A percentile compares a stretch with the other conserved stretches of the same genome.
These are phyloP conservation scores for Neodiprion fabricii DNA, from an alignment of 1,140 invertebrate genomes.

Conservation along the genomic window DNA sequence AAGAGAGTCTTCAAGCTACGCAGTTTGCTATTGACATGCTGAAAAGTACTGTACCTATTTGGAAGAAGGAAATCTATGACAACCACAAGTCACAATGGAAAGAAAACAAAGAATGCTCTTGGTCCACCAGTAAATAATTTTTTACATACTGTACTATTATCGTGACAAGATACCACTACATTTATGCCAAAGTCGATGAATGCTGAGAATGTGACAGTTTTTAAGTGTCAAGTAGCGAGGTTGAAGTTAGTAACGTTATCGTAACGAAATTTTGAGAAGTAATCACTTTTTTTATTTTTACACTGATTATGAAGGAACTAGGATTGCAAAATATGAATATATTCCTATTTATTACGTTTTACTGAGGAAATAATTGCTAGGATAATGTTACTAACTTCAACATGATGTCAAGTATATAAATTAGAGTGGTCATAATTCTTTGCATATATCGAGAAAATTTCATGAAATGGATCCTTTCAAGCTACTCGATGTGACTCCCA, in stretches of 20 bases:
- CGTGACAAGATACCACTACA: background rate
- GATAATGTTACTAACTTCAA: too few species aligned
- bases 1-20: conserved; percentile 82
- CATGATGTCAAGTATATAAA: background rate
- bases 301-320: background rate
- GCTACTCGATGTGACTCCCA: too few species aligned
- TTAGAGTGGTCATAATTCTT: too few species aligned
- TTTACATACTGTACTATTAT: conserved; percentile 3
- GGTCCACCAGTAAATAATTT: conserved; percentile 61
- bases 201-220: background rate
- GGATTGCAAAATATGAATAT: too few species aligned
- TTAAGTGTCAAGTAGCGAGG: background rate
- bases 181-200: background rate
- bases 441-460: too few species aligned
- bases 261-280: background rate
- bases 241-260: conserved; percentile 5
- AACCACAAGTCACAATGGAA: conserved; percentile 72
- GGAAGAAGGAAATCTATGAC: conserved; percentile 95
- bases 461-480: too few species aligned
- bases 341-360: too few species aligned
- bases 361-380: too few species aligned
- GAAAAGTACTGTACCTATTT: conserved; percentile 90
- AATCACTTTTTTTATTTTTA: conserved; percentile 16
- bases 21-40: conserved; percentile 84
- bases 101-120: conserved; percentile 80